phyloP scores from a whole-genome alignment of 2,797 vertebrate genomes.

The Mormyrops boulengeri region DNA sequence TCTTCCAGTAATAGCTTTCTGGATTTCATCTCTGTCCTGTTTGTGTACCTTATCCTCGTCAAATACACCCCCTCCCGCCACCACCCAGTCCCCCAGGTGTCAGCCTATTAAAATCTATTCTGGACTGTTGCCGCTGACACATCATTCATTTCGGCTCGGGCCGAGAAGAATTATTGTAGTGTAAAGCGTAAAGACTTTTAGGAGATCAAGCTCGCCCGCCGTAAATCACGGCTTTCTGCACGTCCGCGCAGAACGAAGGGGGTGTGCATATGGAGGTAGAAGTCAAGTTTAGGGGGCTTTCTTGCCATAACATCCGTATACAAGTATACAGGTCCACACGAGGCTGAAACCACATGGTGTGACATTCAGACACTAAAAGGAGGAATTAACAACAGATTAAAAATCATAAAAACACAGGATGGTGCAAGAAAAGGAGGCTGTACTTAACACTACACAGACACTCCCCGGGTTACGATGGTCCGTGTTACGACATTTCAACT shows the following conservation, averaged over 20 bases:
- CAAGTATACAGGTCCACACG: background rate
- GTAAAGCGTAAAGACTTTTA: slow-evolving; percentile 31
- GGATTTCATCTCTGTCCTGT: slow-evolving; percentile 23
- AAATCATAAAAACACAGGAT: background rate
- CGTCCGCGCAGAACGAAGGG: background rate
- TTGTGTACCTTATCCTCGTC: slow-evolving; percentile 27
- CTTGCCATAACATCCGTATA: background rate
- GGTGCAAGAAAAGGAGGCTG: background rate
- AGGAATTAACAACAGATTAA: background rate
- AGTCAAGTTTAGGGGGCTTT: background rate
- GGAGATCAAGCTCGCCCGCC: slow-evolving; percentile 31
- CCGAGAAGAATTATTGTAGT: slow-evolving; percentile 32
- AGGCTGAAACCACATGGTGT: background rate
- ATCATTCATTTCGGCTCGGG: slow-evolving; percentile 28
- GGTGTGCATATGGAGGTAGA: background rate
- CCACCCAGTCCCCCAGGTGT: slow-evolving; percentile 5
- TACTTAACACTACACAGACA: background rate
- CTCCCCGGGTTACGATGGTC: background rate
- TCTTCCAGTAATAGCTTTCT: slow-evolving; percentile 9
- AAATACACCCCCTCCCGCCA: slow-evolving; percentile 12
- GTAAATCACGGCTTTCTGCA: slow-evolving; percentile 21
- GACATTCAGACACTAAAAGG: background rate
- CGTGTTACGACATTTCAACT: background rate
- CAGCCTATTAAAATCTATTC: slow-evolving; percentile 31
- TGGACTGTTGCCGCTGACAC: slow-evolving; percentile 25